A percentile compares a stretch with the other conserved stretches of the same genome.
These are phyloP conservation scores for Geotrupes spiniger DNA, from an alignment of 2,888 invertebrate genomes.

Conservation along the genomic window DNA sequence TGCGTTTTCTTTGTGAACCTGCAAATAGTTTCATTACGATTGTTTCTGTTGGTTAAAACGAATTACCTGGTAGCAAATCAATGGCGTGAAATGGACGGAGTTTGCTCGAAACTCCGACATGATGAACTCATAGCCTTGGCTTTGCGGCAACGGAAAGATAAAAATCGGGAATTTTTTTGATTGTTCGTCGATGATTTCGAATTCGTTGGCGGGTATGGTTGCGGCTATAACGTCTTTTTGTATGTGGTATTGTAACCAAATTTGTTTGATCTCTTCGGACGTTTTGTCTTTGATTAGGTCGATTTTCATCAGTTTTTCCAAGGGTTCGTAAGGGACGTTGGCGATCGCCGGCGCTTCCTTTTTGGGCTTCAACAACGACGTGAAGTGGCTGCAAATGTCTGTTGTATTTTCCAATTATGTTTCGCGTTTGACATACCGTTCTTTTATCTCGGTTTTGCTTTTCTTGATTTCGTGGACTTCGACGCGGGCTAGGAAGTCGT, in stretches of 20 bases:
- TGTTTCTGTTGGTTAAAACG: neutral
- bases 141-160: conserved; percentile 75
- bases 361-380: conserved; percentile 66
- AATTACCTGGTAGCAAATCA: conserved; percentile 75
- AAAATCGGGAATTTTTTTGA: conserved; percentile 67
- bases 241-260: conserved; percentile 81
- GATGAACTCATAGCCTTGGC: conserved; percentile 83
- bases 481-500: conserved; percentile 67
- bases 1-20: conserved; percentile 83
- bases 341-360: conserved; percentile 40
- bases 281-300: conserved; percentile 71
- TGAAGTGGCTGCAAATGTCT: conserved; percentile 54
- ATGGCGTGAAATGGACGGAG: conserved; percentile 78
- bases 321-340: conserved; percentile 53
- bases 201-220: conserved; percentile 62
- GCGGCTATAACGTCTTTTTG: conserved; percentile 75
- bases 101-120: conserved; percentile 71
- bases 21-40: conserved; percentile 19
- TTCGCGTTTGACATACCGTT: neutral
- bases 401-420: conserved; percentile 31
- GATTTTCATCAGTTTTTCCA: conserved; percentile 73
- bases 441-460: neutral
- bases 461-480: conserved; percentile 48
- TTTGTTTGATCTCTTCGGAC: conserved; percentile 66
- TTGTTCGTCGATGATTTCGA: conserved; percentile 56